These are phyloP conservation scores for Caenorhabditis brenneri DNA, from an alignment of 1,140 invertebrate species.

Conservation along the genomic window DNA sequence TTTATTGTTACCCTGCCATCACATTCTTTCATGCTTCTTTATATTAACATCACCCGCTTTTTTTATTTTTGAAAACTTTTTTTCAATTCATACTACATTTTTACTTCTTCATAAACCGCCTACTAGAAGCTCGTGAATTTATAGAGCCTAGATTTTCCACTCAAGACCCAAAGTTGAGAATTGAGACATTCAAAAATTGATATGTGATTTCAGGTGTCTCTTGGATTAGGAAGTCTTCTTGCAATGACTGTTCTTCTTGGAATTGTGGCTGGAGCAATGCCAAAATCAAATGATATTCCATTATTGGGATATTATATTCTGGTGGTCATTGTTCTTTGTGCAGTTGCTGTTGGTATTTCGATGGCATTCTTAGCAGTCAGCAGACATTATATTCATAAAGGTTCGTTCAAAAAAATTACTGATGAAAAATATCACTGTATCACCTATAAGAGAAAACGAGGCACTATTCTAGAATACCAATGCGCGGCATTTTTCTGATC, in stretches of 20 bases:
- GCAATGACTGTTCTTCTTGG: conserved; percentile 63
- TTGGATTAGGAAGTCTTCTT: conserved; percentile 58
- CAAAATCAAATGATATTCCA: conserved; percentile 63
- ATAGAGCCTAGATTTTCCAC: neutral
- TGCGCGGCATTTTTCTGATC: too few relatives aligned
- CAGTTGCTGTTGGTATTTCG: conserved; percentile 61
- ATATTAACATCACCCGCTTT: neutral
- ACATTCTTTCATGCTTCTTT: neutral
- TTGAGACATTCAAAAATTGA: neutral
- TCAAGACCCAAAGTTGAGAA: neutral
- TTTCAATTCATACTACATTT: neutral
- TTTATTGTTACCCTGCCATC: neutral
- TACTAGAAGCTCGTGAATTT: neutral
- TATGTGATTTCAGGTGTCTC: conserved; percentile 53
- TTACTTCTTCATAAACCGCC: neutral
- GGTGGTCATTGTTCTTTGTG: conserved; percentile 64
- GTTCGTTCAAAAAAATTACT: conserved; percentile 52
- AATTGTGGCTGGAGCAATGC: conserved; percentile 63
- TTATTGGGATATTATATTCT: conserved; percentile 68
- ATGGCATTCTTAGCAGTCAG: conserved; percentile 63
- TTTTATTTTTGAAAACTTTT: neutral
- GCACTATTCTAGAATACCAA: too few relatives aligned
- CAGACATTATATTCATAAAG: conserved; percentile 62
- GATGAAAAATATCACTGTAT: conserved; percentile 55
- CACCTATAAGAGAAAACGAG: conserved; percentile 43